phyloP scores from a whole-genome alignment of 2,113 vertebrate species.

The Amblyopsis rosae region DNA sequence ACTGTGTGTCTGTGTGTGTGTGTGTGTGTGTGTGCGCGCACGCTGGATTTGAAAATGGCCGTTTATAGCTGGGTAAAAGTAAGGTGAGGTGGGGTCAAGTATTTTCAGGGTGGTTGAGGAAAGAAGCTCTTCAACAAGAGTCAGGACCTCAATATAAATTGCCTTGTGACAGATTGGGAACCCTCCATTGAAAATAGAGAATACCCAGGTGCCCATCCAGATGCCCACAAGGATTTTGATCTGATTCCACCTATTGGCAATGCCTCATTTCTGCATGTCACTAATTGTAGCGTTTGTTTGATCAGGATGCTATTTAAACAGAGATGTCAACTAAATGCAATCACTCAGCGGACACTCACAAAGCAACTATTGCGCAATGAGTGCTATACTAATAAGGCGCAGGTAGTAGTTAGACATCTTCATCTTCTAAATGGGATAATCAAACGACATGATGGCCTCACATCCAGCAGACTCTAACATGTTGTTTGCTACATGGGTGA shows the following conservation, averaged over 20 bases:
- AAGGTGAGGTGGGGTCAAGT: slow-evolving; percentile 36
- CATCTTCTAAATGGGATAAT: neutral
- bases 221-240: neutral
- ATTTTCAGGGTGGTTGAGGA: slow-evolving; percentile 44
- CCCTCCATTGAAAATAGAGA: too few relatives aligned
- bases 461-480: slow-evolving; percentile 19
- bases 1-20: slow-evolving; percentile 1
- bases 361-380: too few relatives aligned
- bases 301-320: too few relatives aligned
- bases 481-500: neutral
- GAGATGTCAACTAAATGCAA: neutral
- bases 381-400: too few relatives aligned
- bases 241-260: too few relatives aligned
- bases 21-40: slow-evolving; percentile 16
- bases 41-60: slow-evolving; percentile 9
- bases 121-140: slow-evolving; percentile 50
- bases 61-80: slow-evolving; percentile 23
- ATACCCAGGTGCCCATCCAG: too few relatives aligned
- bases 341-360: neutral
- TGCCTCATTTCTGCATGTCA: too few relatives aligned
- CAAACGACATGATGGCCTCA: slow-evolving; percentile 10
- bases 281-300: too few relatives aligned
- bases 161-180: too few relatives aligned
- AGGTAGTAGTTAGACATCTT: neutral
- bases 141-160: slow-evolving; percentile 36